These are phyloP conservation scores for Sakesphorus luctuosus DNA, from an alignment of 2,113 vertebrate species.

Conservation along the genomic window DNA sequence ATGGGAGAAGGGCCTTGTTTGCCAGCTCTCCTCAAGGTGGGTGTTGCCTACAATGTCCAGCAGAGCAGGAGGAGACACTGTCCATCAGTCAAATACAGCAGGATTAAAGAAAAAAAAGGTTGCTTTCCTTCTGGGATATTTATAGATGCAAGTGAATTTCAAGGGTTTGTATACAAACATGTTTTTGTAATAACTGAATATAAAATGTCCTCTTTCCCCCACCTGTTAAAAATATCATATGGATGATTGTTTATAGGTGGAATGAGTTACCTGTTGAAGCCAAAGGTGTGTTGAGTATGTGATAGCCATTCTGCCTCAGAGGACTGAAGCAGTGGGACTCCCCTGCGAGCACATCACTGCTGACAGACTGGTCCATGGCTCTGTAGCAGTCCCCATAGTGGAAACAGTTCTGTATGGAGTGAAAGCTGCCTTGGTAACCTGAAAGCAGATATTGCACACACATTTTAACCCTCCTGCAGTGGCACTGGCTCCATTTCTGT, in stretches of 20 bases:
- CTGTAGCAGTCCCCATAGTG: conserved; percentile 92
- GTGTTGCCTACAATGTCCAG: background rate
- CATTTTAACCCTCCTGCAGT: background rate
- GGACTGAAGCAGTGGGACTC: conserved; percentile 84
- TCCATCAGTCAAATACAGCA: background rate
- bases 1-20: background rate
- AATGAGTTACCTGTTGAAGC: conserved; percentile 81
- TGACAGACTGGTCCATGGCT: conserved; percentile 81
- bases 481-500: background rate
- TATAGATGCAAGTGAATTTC: background rate
- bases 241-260: background rate
- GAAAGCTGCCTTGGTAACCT: conserved; percentile 98
- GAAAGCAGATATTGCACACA: conserved; percentile 54
- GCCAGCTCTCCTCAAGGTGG: background rate
- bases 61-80: background rate
- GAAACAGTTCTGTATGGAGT: conserved; percentile 89
- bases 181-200: background rate
- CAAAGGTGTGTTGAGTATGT: conserved; percentile 80
- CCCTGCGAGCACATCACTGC: conserved; percentile 77
- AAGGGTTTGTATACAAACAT: background rate
- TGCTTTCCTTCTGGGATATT: background rate
- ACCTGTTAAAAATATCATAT: background rate
- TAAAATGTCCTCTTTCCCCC: background rate
- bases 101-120: background rate
- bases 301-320: conserved; percentile 88